phyloP scores from a whole-genome alignment of 2,113 vertebrate species.

The Acinonyx jubatus region DNA sequence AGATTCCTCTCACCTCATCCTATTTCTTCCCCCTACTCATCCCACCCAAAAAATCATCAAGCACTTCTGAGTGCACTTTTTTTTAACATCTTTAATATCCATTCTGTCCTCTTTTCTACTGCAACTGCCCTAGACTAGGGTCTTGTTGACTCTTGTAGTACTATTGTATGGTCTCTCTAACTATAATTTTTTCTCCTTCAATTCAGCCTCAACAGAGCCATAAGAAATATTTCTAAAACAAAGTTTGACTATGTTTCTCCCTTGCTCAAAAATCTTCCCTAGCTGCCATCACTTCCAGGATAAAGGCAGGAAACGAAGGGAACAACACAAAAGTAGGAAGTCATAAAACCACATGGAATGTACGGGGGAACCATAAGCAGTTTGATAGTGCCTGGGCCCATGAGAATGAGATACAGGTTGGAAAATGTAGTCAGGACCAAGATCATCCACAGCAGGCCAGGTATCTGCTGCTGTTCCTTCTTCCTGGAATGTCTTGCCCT shows the following conservation, averaged over 20 bases:
- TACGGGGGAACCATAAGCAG: neutral
- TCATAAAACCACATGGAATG: neutral
- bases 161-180: neutral
- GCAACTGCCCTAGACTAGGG: neutral
- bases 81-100: neutral
- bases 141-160: neutral
- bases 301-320: neutral
- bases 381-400: neutral
- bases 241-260: neutral
- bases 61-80: neutral
- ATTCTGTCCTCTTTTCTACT: neutral
- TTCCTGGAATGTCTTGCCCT: neutral
- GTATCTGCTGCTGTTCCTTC: neutral
- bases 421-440: neutral
- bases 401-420: neutral
- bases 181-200: neutral
- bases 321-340: neutral
- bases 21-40: neutral
- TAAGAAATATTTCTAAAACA: conserved; percentile 25
- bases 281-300: neutral
- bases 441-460: neutral
- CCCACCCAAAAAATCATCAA: neutral
- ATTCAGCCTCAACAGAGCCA: neutral
- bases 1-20: neutral
- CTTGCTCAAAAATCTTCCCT: neutral